Percentiles rank a stretch among this genome's conserved stretches.
Evolutionary conservation across 2,888 invertebrate species (phyloP).

Genomic region (Anthrax anthrax): DNA sequence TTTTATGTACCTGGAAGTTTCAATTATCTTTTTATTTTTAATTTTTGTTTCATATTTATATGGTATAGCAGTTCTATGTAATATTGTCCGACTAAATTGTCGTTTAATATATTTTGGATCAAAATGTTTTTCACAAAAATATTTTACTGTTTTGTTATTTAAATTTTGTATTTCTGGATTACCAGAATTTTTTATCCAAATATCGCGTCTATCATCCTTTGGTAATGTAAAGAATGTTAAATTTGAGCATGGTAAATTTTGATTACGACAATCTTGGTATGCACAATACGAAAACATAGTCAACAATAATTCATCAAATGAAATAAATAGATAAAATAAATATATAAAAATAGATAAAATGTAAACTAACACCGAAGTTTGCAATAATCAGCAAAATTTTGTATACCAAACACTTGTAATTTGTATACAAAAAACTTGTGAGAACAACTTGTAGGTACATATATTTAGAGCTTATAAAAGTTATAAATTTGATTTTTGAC

Average conservation of each 20-base stretch:
- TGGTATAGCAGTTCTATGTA: slow-evolving; percentile 16
- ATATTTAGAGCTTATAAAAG: too few relatives aligned
- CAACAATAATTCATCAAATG: background rate
- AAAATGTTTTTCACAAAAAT: slow-evolving; percentile 20
- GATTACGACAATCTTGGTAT: slow-evolving; percentile 13
- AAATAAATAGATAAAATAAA: background rate
- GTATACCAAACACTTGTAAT: too few relatives aligned
- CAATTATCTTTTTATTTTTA: too few relatives aligned
- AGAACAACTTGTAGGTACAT: too few relatives aligned
- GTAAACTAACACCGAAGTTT: too few relatives aligned
- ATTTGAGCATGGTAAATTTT: slow-evolving; percentile 8
- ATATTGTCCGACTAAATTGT: slow-evolving; percentile 16
- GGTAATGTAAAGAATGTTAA: slow-evolving; percentile 18
- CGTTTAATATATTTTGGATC: slow-evolving; percentile 13
- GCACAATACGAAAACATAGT: slow-evolving; percentile 7
- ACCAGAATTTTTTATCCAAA: slow-evolving; percentile 21
- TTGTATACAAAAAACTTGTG: too few relatives aligned
- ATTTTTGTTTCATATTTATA: slow-evolving; percentile 4
- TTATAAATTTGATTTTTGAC: too few relatives aligned
- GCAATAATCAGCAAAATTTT: too few relatives aligned
- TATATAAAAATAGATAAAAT: too few relatives aligned
- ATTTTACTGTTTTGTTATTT: slow-evolving; percentile 8
- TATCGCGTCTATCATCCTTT: slow-evolving; percentile 14
- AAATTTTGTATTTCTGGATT: slow-evolving; percentile 14
- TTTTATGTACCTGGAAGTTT: too few relatives aligned